Evolutionary conservation across 2,888 invertebrate species (phyloP), one percentile per base, ranked within the genome.

Genomic region (Patella ulyssiponensis): DNA sequence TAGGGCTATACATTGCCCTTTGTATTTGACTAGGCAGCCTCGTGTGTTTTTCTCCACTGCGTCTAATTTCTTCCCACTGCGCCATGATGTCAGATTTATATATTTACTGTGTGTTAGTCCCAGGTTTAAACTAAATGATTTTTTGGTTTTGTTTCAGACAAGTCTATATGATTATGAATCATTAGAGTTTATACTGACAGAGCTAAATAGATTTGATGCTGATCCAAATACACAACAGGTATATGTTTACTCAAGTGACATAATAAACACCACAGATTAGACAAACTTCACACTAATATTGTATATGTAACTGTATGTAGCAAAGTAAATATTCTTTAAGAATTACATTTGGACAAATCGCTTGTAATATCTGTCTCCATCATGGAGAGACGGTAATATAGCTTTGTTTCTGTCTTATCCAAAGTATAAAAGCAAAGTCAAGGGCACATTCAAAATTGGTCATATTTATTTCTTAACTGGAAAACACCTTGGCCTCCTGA

Each of bases 141-240:
- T 20, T 27, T 15, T 69, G 77, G 71, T 33, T n/a, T 73, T 58
- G 20, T 80, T 78, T 23, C 81, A 86, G 86, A 83, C 87, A 14
- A 86, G 86, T 79, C 80, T 87, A 0, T 89, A 89, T 81, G 88
- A 89, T 73, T 89, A 90, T 82, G 88, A 89, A 79, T 85, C 84
- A 9, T 74, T 90, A 53, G 84, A 85, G 79, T 88, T 89, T 78
- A 74, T 87, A 52, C 75, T 90, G 56, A 82, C 83, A 53, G 85
- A 86, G 64, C 82, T 86, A 72, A 77, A 77, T 64, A 81, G 79
- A 73, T 73, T 81, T 27, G 83, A 86, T 23, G 74, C 69, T 51
- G 76, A 78, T 70, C 73, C 82, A 1, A 23, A 74, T 14, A 74
- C 79, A 14, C 82, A 83, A 71, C 85, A 84, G 81, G 86, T 86